Base-by-base conservation (phyloP, 2,113 vertebrate genomes). In the Limnothrissa miodon region DNA sequence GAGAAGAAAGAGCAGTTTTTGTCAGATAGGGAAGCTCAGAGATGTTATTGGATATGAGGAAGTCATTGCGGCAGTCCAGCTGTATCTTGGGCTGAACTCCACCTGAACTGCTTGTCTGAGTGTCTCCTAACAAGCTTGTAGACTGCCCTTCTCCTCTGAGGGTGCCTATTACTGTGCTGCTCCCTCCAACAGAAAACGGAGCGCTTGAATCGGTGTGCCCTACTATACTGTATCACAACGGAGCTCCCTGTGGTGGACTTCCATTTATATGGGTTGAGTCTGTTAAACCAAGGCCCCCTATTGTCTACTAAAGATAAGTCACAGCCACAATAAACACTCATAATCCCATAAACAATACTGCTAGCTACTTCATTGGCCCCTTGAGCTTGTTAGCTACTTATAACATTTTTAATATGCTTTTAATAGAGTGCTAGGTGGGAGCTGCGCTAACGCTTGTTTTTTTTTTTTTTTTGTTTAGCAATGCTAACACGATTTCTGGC, bases 341-440 rank as follows among this genome's bases (percentile, higher is more conserved):
- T 66, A 36, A 74, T 5, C 66, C 66, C 13, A 74, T 74, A 74
- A 74, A 74, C 66, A 74, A 74, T 15, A 17, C 66, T 13, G 66
- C 66, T 36, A 39, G 29, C 11, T 39, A 36, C 66, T 74, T 74
- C 66, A 74, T 36, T 74, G 66, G 25, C 66, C 29, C 66, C 66
- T 74, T 36, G 66, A 29, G 66, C 66, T 74, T 74, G 29, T 74
- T 74, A 74, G 29, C 66, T 74, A 74, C 36, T 74, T 74, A 74
- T 33, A 74, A 19, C 0, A 36, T 39, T 36, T 74, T 74, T 74
- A 74, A 74, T 74, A 36, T 11, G 29, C 25, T 74, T 33, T 33
- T 74, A 74, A 74, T 39, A 39, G 66, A 74, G 66, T 74, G 8
- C 25, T 74, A 74, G 66, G 66, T 74, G 66, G 66, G 13, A 74